Base-by-base conservation (phyloP, 2,113 vertebrate species). In the Bubo bubo region DNA sequence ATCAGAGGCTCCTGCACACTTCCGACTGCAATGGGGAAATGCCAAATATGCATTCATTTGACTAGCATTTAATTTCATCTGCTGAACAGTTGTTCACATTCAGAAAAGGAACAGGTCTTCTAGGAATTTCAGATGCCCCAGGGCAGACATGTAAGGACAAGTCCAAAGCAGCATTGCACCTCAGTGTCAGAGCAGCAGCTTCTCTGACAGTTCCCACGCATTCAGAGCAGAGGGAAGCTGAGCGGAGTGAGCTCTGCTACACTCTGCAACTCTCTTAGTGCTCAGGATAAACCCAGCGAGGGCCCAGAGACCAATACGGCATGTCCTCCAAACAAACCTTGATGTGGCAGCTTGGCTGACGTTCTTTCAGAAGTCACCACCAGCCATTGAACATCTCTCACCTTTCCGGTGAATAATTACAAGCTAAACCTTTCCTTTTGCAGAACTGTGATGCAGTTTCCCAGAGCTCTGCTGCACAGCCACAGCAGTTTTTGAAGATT, bases 161-260 rank as follows among this genome's bases (percentile, higher is more conserved):
- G 15, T 26, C 32, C 79, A 62, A 45, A 76, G 58, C 10, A 58
- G 15, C 4, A 1, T 58, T 39, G 53, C 12, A 50, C 2, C 4
- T 10, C 1, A 2, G 16, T 56, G 66, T 37, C 74, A 77, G 24
- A 52, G 28, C 1, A 88, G 41, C 63, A 35, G 55, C 30, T 62
- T 35, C 59, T 88, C 28, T 71, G n/a, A 8, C 2, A 0, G 32
- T 23, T 86, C 32, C 62, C 32, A 15, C 0, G 0, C 22, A 62
- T 10, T 28, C 50, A 7, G 14, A 87, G 87, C n/a, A 60, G 43
- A 58, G 72, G 9, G 10, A 79, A 1, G 30, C 7, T 56, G 52
- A 72, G 62, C 58, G 71, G 18, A 68, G 26, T 0, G 0, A 86
- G 26, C 12, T 58, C n/a, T 0, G 0, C 56, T 67, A 10, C 0